These are phyloP conservation scores for Punctoribates punctum DNA, from an alignment of 2,888 invertebrate genomes.

Conservation along the genomic window DNA sequence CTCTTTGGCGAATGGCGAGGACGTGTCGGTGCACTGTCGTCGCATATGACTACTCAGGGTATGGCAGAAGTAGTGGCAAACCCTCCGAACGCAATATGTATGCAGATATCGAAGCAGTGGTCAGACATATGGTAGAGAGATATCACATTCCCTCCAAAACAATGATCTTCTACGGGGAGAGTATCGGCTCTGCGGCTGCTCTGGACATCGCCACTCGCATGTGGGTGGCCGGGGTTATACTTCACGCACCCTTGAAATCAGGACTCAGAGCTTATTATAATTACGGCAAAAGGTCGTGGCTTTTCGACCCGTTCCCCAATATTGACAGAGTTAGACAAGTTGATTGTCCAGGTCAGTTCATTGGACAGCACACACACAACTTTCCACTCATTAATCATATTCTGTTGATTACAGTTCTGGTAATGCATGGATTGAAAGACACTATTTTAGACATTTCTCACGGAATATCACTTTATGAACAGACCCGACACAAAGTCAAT, in stretches of 20 bases:
- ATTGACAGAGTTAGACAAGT: neutral
- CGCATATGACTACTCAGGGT: neutral
- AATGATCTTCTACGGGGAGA: neutral
- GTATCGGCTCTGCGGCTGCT: neutral
- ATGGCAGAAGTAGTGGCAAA: neutral
- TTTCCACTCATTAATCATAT: too few relatives aligned
- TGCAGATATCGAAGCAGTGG: neutral
- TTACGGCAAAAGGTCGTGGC: neutral
- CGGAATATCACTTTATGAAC: neutral
- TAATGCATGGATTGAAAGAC: neutral
- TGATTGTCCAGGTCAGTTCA: neutral
- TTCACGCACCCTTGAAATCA: neutral
- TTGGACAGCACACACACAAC: too few relatives aligned
- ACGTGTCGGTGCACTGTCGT: neutral
- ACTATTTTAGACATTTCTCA: neutral
- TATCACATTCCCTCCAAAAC: neutral
- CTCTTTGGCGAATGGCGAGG: neutral
- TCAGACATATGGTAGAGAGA: neutral
- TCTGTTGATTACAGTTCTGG: too few relatives aligned
- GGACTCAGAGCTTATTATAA: neutral
- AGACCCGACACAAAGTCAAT: neutral
- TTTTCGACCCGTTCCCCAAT: conserved; percentile 2
- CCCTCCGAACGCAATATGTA: neutral
- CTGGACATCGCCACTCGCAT: neutral
- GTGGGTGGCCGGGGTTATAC: neutral